Evolutionary conservation across 2,888 invertebrate genomes (phyloP).

Genomic region (Caenorhabditis japonica): DNA sequence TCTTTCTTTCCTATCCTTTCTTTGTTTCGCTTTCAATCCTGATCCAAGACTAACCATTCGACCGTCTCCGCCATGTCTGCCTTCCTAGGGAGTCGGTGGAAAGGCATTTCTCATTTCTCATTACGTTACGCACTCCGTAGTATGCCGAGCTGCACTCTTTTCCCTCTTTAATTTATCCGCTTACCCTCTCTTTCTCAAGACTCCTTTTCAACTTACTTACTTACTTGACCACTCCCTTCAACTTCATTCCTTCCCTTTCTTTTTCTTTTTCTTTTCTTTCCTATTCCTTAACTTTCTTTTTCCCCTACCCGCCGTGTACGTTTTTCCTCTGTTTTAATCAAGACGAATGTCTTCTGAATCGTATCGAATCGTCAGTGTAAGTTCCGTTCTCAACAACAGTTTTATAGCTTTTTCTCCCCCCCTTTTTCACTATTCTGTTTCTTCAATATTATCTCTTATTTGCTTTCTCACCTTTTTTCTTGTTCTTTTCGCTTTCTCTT

Average conservation of each 20-base stretch:
- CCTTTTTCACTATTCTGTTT: no score
- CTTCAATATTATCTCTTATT: conserved; percentile 16
- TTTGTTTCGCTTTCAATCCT: conserved; percentile 45
- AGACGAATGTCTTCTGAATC: no score
- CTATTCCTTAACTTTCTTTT: background rate
- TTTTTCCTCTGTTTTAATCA: no score
- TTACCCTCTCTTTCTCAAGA: conserved; percentile 18
- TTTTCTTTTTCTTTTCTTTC: conserved; percentile 3
- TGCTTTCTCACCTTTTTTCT: background rate
- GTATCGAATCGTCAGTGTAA: no score
- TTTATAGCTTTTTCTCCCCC: no score
- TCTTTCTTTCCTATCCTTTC: conserved; percentile 7
- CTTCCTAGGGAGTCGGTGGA: conserved; percentile 9
- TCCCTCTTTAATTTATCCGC: conserved; percentile 46
- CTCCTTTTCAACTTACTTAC: conserved; percentile 39
- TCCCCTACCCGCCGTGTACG: no score
- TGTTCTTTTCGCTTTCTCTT: background rate
- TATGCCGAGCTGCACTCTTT: no score
- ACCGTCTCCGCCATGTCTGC: conserved; percentile 20
- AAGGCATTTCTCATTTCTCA: conserved; percentile 25
- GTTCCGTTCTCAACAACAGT: no score
- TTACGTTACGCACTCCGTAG: no score
- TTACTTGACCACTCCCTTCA: conserved; percentile 29
- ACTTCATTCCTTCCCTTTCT: conserved; percentile 26
- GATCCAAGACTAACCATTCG: conserved; percentile 1